Conservation (phyloP, 2,113 vertebrate genomes). For the Microtus pennsylvanicus region DNA sequence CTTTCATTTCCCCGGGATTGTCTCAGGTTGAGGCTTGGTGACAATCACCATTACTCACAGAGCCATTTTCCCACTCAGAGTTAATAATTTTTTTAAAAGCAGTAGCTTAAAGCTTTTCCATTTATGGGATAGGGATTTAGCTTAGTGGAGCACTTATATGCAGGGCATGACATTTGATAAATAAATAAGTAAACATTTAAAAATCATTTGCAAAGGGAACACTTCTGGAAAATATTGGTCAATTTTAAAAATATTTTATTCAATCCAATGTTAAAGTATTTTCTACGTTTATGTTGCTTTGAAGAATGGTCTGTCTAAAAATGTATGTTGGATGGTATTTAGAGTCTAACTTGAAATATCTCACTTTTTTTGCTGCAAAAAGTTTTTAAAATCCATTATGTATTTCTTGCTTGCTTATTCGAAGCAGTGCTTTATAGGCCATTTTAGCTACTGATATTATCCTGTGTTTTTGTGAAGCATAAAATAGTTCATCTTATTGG, state of each 20-base stretch:
- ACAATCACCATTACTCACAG: background rate
- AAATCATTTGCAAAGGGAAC: background rate
- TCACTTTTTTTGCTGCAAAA: slow-evolving; percentile 47
- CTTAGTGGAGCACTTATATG: background rate
- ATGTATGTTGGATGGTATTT: slow-evolving; percentile 1
- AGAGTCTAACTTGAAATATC: slow-evolving; percentile 47
- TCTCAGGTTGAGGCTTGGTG: background rate
- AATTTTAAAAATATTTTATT: slow-evolving; percentile 47
- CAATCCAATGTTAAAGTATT: slow-evolving; percentile 16
- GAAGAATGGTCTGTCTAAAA: slow-evolving; percentile 44
- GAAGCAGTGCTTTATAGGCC: slow-evolving; percentile 50
- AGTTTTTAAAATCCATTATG: background rate
- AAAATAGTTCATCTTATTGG: slow-evolving; percentile 69
- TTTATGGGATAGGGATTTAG: background rate
- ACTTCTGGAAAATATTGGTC: slow-evolving; percentile 33
- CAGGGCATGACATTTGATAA: background rate
- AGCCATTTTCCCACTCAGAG: background rate
- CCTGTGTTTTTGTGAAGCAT: slow-evolving; percentile 69
- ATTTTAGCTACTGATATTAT: slow-evolving; percentile 23
- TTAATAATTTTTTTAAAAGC: background rate
- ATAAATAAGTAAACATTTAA: background rate
- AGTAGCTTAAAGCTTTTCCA: background rate
- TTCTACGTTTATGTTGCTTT: slow-evolving; percentile 46
- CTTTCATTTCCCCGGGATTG: background rate
- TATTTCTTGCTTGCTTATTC: slow-evolving; percentile 63